phyloP scores from a whole-genome alignment of 35 echinoderm and acorn worm genomes.

The Patiria miniata region DNA sequence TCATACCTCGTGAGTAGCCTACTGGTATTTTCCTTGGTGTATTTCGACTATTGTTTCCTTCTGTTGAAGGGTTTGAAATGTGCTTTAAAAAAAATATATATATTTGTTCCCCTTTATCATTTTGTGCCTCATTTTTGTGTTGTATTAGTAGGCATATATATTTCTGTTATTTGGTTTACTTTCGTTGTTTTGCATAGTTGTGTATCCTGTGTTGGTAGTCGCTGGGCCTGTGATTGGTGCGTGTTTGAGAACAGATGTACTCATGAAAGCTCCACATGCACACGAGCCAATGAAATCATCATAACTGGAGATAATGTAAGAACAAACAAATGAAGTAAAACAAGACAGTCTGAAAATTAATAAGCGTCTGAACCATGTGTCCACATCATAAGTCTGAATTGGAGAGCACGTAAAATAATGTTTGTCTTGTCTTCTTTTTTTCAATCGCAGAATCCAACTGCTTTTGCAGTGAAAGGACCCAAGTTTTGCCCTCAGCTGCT shows the following conservation, averaged over 20 bases:
- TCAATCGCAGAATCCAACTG: background rate
- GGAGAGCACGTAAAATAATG: too few relatives aligned
- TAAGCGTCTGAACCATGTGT: too few relatives aligned
- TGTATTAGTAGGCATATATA: background rate
- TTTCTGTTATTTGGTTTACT: background rate
- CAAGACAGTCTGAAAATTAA: too few relatives aligned
- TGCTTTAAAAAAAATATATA: background rate
- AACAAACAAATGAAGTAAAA: background rate
- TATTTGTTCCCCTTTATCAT: background rate
- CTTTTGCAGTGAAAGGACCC: background rate
- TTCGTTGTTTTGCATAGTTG: background rate
- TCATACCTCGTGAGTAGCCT: background rate
- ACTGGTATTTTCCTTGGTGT: background rate
- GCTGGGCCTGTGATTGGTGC: conserved; percentile 66
- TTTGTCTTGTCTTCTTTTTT: too few relatives aligned
- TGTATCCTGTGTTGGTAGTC: conserved; percentile 26
- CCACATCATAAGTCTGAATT: too few relatives aligned
- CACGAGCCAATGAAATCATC: background rate
- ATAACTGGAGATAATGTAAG: background rate
- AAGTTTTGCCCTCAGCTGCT: background rate
- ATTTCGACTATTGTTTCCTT: background rate
- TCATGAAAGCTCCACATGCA: conserved; percentile 17
- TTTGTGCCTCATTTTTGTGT: background rate
- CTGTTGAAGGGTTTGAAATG: too few relatives aligned
- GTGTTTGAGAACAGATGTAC: conserved; percentile 63